Base-by-base conservation (phyloP, 2,888 invertebrate genomes). In the Campoplex capitator region DNA sequence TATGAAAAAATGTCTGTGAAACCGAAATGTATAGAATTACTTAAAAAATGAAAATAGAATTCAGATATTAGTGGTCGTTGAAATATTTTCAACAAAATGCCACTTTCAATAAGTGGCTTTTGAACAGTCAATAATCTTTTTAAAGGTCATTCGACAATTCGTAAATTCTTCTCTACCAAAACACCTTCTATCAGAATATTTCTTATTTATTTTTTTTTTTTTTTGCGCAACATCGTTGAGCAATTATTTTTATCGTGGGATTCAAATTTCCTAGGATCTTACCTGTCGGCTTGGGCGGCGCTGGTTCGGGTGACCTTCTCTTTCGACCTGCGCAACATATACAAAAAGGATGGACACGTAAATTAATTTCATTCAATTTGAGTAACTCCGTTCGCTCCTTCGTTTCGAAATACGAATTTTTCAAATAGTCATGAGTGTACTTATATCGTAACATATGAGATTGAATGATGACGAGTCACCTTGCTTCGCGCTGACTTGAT, bases 401-500 rank as follows among this genome's bases (percentile, higher is more conserved):
- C 35, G 18, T 74, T 56, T 38, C 42, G 51, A 71, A 48, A 51
- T 71, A 51, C 74, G 28, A 28, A 23, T 62, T 42, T 8, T 13
- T 51, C 18, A 16, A 32, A 48, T 51, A 32, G 18, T 35, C 35
- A 23, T 58, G 32, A 16, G 38, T 28, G 28, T 75, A 18, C 28
- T 28, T 32, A 71, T 56, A 68, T 32, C 38, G 48, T 48, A 42
- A 75, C 28, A 8, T 23, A 13, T 11, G n/a, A 48, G 18, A 78
- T 56, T 56, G 32, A 48, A 42, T 51, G 18, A 56, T 42, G 80
- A 71, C 35, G 48, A 84, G 51, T 89, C 91, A 95, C 96, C 96
- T 95, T 95, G 95, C 87, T 95, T 96, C 28, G 95, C 96, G 91
- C 97, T 97, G 87, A 97, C 97, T 93, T 97, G 96, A 93, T 97